These are phyloP conservation scores for Acanthurus lineatus DNA, from an alignment of 2,797 vertebrate species.

Conservation along the genomic window DNA sequence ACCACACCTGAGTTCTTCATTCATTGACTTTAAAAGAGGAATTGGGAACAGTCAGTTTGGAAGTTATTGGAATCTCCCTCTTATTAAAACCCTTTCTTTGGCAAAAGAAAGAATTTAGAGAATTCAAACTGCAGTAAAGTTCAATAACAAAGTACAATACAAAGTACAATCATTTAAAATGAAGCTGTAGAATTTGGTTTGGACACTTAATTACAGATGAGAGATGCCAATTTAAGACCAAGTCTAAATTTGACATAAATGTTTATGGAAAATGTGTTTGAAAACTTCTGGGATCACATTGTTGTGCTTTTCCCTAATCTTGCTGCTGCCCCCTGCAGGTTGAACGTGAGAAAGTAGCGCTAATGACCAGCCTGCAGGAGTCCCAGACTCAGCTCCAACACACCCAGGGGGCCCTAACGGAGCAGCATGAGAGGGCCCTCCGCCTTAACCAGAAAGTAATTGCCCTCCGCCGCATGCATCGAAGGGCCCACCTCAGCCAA, in stretches of 20 bases:
- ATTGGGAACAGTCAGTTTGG: neutral
- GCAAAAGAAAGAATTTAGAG: too few species aligned
- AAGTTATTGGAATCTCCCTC: neutral
- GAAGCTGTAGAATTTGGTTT: neutral
- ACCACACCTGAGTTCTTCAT: neutral
- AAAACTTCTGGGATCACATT: too few species aligned
- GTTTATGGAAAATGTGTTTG: too few species aligned
- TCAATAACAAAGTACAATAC: too few species aligned
- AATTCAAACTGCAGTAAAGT: neutral
- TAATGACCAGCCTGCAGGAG: constrained; percentile 92
- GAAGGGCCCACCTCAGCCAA: constrained; percentile 63
- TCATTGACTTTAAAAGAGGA: neutral
- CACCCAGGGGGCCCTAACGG: constrained; percentile 92
- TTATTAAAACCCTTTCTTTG: too few species aligned
- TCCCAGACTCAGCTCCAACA: constrained; percentile 94
- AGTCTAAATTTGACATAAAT: neutral
- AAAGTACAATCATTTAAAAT: neutral
- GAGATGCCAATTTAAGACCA: neutral
- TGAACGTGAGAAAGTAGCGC: constrained; percentile 92
- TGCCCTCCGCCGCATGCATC: constrained; percentile 86
- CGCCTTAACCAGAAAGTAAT: constrained; percentile 90
- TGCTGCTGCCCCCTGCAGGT: constrained; percentile 84
- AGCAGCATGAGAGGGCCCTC: constrained; percentile 91
- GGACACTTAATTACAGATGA: neutral
- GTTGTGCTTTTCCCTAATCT: neutral